phyloP scores from a whole-genome alignment of 2,888 invertebrate genomes.

The Drosophila austrosaltans region DNA sequence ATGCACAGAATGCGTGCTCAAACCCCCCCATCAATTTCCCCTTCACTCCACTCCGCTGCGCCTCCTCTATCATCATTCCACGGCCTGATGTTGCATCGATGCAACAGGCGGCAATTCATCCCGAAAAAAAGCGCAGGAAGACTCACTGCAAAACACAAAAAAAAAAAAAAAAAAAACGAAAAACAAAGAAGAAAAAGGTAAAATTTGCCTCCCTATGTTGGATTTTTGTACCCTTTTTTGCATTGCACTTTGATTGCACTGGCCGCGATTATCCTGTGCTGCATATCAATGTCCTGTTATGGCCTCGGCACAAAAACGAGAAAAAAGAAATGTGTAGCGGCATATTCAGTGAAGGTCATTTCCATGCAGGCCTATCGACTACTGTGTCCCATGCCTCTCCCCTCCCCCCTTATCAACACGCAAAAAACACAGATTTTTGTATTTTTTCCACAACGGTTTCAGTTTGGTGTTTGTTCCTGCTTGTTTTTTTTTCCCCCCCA shows the following conservation, averaged over 20 bases:
- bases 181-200: conserved; percentile 4
- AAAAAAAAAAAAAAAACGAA: conserved; percentile 18
- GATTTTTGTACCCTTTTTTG: conserved; percentile 24
- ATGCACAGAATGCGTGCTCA: conserved; percentile 20
- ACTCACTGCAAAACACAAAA: background rate
- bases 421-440: conserved; percentile 62
- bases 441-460: conserved; percentile 62
- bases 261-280: conserved; percentile 74
- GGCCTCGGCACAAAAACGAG: conserved; percentile 14
- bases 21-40: conserved; percentile 8
- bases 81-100: conserved; percentile 27
- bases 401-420: background rate
- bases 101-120: conserved; percentile 59
- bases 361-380: conserved; percentile 48
- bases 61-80: background rate
- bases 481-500: conserved; percentile 9
- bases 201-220: background rate
- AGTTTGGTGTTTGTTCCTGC: conserved; percentile 3
- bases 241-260: conserved; percentile 77
- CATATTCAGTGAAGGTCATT: conserved; percentile 62
- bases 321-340: conserved; percentile 16
- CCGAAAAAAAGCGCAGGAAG: conserved; percentile 9
- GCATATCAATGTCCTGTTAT: conserved; percentile 72
- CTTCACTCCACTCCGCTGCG: background rate
- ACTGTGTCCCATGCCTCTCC: background rate